phyloP scores from a whole-genome alignment of 2,888 invertebrate species.

The Diaphora mendica region DNA sequence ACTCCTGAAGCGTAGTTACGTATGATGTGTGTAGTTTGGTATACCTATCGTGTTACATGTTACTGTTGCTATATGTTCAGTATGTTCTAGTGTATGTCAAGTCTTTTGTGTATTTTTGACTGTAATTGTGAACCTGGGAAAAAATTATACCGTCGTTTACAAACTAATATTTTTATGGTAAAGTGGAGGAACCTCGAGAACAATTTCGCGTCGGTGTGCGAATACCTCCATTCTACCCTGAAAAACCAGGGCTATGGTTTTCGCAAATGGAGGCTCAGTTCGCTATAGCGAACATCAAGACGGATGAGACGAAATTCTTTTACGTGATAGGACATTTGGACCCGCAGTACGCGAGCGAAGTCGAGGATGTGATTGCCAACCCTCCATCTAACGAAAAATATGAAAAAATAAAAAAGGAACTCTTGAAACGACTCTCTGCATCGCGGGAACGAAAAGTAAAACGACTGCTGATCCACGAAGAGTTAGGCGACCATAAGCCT shows the following conservation, averaged over 20 bases:
- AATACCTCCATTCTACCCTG: not conserved
- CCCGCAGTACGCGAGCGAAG: not conserved
- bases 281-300: not conserved
- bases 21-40: no score
- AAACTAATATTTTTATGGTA: no score
- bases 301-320: not conserved
- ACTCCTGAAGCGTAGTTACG: no score
- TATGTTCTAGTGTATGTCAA: no score
- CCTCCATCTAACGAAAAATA: not conserved
- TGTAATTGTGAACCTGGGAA: no score
- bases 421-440: not conserved
- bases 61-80: no score
- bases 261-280: not conserved
- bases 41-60: no score
- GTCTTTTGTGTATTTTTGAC: no score
- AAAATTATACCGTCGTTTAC: no score
- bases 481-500: not conserved
- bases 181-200: not conserved
- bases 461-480: not conserved
- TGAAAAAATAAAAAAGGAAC: not conserved
- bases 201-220: not conserved
- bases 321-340: not conserved
- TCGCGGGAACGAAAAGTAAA: not conserved
- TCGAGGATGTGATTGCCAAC: not conserved
- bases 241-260: not conserved